Conservation (phyloP, 2,888 invertebrate species). For the Plebejus melissa region DNA sequence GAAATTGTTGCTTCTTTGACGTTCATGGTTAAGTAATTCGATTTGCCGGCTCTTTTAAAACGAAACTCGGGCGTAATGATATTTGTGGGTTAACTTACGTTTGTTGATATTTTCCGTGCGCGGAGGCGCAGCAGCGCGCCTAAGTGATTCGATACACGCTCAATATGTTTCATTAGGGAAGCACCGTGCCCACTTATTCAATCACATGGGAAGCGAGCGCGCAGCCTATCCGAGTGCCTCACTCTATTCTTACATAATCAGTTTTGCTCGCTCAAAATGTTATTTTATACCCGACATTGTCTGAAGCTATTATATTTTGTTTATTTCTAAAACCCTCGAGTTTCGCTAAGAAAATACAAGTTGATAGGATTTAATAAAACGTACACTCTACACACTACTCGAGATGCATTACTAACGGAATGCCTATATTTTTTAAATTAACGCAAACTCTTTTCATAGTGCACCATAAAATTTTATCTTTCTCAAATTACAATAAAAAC, state of each 20-base stretch:
- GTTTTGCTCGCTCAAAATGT: conserved; percentile 52
- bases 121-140: conserved; percentile 66
- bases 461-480: not conserved
- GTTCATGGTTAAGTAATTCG: conserved; percentile 72
- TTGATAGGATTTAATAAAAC: not conserved
- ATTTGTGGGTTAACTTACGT: conserved; percentile 73
- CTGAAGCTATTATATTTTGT: conserved; percentile 30
- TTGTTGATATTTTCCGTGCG: conserved; percentile 65
- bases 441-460: not conserved
- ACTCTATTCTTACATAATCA: conserved; percentile 66
- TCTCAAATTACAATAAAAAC: not conserved
- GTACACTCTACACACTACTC: not conserved
- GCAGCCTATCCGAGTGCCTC: conserved; percentile 53
- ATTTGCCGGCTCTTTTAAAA: conserved; percentile 76
- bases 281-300: conserved; percentile 50
- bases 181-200: conserved; percentile 71
- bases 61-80: conserved; percentile 67
- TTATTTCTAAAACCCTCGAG: not conserved
- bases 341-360: not conserved
- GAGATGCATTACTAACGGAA: not conserved
- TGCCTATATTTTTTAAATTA: not conserved
- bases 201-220: conserved; percentile 64
- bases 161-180: conserved; percentile 77
- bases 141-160: conserved; percentile 78
- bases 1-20: conserved; percentile 66